phyloP scores from a whole-genome alignment of 2,888 invertebrate genomes.

The Argyra leucocephala region DNA sequence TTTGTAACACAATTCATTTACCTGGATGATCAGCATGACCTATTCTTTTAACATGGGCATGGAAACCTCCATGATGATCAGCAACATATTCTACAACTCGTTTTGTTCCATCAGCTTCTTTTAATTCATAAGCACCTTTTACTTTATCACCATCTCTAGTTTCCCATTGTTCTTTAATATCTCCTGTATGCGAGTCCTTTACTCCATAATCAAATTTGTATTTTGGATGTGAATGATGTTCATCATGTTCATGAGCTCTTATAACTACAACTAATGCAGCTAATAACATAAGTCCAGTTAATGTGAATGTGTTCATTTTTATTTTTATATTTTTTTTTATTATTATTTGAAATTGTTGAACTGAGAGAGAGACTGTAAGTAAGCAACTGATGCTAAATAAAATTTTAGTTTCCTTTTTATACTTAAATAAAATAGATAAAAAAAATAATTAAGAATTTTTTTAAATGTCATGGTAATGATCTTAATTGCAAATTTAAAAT shows the following conservation, averaged over 20 bases:
- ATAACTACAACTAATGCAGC: neutral
- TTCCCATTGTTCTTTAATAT: constrained; percentile 38
- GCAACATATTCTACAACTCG: constrained; percentile 38
- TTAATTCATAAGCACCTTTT: constrained; percentile 37
- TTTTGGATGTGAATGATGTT: constrained; percentile 37
- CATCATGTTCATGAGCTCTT: constrained; percentile 33
- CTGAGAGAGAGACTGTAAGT: neutral
- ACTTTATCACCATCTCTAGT: constrained; percentile 42
- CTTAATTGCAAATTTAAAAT: no score
- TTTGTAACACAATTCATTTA: neutral
- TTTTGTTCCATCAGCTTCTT: constrained; percentile 39
- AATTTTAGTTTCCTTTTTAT: neutral
- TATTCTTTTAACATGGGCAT: neutral
- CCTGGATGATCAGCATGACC: constrained; percentile 1
- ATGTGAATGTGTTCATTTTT: neutral
- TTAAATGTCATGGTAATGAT: no score
- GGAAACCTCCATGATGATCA: constrained; percentile 29
- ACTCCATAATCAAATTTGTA: constrained; percentile 38
- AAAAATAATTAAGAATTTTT: no score
- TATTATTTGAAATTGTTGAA: no score
- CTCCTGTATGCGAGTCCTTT: constrained; percentile 37
- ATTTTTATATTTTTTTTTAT: neutral
- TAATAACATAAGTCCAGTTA: neutral
- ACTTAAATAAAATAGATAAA: neutral
- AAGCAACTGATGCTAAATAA: neutral